Percentiles rank a stretch among this genome's conserved stretches.
Conservation (phyloP, 2,797 vertebrate genomes). For the Acanthornis magna region DNA sequence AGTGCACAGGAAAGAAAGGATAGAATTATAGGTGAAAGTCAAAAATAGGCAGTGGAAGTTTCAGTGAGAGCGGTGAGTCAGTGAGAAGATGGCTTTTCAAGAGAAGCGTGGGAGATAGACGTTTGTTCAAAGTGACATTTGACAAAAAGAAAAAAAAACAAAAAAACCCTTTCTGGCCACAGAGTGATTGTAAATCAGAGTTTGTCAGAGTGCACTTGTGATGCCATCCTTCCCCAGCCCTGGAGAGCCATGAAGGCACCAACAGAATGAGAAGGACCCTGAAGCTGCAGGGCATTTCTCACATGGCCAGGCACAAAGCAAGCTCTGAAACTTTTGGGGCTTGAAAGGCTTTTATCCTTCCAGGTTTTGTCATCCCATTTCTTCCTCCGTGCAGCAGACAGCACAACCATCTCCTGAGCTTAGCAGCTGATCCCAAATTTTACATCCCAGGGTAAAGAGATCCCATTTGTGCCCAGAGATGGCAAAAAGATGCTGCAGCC, state of each 20-base stretch:
- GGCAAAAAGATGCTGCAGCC: background rate
- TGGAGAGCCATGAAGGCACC: background rate
- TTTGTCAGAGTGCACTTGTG: background rate
- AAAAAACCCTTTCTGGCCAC: background rate
- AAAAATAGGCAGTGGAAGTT: background rate
- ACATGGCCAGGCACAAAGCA: background rate
- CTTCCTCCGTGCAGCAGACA: background rate
- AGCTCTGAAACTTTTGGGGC: accelerated
- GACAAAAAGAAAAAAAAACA: background rate
- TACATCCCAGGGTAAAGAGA: background rate
- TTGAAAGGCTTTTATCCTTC: background rate
- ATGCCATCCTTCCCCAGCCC: background rate
- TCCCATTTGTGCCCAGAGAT: background rate
- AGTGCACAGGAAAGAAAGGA: background rate
- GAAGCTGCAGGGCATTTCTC: background rate
- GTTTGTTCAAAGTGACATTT: background rate
- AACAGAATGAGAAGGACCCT: background rate
- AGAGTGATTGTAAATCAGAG: background rate
- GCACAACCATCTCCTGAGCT: background rate
- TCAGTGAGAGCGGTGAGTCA: background rate
- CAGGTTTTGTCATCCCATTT: background rate
- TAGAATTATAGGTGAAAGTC: background rate
- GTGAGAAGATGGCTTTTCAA: background rate
- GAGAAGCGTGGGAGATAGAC: accelerated
- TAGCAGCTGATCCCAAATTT: background rate